Percentiles rank a stretch among this genome's conserved stretches.
Evolutionary conservation across 1,140 invertebrate genomes (phyloP).

Genomic region (Neocloeon triangulifer): DNA sequence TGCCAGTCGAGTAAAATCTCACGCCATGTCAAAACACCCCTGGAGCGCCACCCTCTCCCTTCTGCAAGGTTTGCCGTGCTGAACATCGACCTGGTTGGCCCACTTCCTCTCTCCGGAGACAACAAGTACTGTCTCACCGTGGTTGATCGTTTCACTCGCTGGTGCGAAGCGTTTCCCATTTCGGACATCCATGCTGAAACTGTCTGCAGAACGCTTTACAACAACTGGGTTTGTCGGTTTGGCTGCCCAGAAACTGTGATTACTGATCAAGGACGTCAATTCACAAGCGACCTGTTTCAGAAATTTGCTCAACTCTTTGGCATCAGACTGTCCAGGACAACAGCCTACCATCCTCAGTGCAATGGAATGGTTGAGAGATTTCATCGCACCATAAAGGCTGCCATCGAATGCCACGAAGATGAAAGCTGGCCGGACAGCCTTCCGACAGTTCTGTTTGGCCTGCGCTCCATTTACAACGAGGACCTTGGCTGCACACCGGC

Average conservation of each 20-base stretch:
- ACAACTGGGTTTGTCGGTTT: slow-evolving; percentile 10
- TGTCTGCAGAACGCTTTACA: slow-evolving; percentile 13
- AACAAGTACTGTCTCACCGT: slow-evolving; percentile 18
- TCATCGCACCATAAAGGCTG: slow-evolving; percentile 18
- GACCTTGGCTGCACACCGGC: slow-evolving; percentile 10
- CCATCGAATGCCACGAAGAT: slow-evolving; percentile 13
- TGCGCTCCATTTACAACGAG: slow-evolving; percentile 12
- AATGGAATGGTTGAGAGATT: slow-evolving; percentile 16
- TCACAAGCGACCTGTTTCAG: slow-evolving; percentile 12
- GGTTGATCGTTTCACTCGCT: slow-evolving; percentile 20
- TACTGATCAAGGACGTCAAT: slow-evolving; percentile 20
- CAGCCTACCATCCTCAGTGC: slow-evolving; percentile 14
- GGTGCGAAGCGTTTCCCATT: slow-evolving; percentile 20
- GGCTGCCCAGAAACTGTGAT: slow-evolving; percentile 14
- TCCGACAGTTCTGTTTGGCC: slow-evolving; percentile 17
- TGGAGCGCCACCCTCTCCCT: slow-evolving; percentile 9
- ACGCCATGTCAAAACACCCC: slow-evolving; percentile 9
- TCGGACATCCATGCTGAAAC: slow-evolving; percentile 17
- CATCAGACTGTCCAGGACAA: slow-evolving; percentile 11
- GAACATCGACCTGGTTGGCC: slow-evolving; percentile 23
- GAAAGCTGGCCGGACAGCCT: slow-evolving; percentile 14
- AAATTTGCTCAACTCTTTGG: slow-evolving; percentile 7
- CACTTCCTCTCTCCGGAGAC: slow-evolving; percentile 14
- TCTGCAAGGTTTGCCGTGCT: slow-evolving; percentile 18
- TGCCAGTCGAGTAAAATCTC: slow-evolving; percentile 12